Evolutionary conservation across 2,797 vertebrate species (phyloP), one percentile per base, ranked within the genome.

Genomic region (Halcyon chelicuti): DNA sequence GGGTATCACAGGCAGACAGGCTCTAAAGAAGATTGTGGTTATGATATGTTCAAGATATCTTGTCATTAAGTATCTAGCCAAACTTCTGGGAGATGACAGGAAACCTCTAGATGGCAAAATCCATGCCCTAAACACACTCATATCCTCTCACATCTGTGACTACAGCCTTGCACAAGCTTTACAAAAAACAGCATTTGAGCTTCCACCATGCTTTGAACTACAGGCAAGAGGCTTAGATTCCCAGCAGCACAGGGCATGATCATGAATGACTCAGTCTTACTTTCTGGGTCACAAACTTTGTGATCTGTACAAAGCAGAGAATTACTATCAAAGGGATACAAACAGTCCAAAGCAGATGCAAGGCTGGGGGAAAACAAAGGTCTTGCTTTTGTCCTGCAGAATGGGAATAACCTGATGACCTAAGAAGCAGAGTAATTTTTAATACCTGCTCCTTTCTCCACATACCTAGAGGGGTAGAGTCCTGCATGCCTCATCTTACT

Each of bases 401-500:
- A 89, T 7, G 46, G 88, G 73, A 96, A 79, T 63, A 96, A 94
- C 84, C 44, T 78, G 46, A 76, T 97, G 97, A 97, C 95, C 95
- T 96, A 90, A 96, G 92, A 80, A 92, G 42, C 1, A 0, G 68
- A 95, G 77, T 92, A 3, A 72, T 85, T 94, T 92, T 95, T 86
- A 91, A 88, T 96, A 96, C 95, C 83, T 77, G 94, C 71, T 93
- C 88, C 80, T 95, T 96, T 81, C 74, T 91, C 39, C 47, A 77
- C 17, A 62, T 77, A 94, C 98, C 97, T 98, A 91, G 96, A 98
- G 97, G 97, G 96, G 94, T 86, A 94, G 49, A 93, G 94, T 67
- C 81, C 92, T 65, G 49, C 93, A 94, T 88, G 72, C 97, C 95
- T 97, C 90, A 68, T 95, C 97, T 97, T 97, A 89, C 98, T 98